A percentile compares a stretch with the other conserved stretches of the same genome.
These are phyloP conservation scores for Harmothoe impar DNA, from an alignment of 2,888 invertebrate species.

Conservation along the genomic window DNA sequence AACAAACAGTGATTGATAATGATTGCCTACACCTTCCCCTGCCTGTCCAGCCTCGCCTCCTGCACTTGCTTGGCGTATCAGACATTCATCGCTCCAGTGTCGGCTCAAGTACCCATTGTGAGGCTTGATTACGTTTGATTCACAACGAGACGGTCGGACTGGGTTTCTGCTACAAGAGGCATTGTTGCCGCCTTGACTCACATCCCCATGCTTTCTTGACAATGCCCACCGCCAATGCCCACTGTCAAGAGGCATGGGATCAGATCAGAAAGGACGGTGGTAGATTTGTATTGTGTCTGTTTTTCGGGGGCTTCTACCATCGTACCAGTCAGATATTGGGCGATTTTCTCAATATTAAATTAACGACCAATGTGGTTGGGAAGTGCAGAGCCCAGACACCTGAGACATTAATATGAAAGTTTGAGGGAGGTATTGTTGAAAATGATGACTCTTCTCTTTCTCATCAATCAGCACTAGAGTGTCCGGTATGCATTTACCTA, in stretches of 20 bases:
- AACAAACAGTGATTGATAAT: constrained; percentile 38
- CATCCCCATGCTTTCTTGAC: neutral
- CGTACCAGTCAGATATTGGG: too few species aligned
- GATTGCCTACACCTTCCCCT: neutral
- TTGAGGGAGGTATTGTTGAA: too few species aligned
- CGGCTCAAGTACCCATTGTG: neutral
- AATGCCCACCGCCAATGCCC: neutral
- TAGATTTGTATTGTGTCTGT: neutral
- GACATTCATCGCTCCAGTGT: neutral
- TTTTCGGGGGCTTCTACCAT: too few species aligned
- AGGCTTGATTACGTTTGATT: constrained; percentile 15
- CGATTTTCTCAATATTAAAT: too few species aligned
- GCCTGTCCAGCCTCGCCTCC: neutral
- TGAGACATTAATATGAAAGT: too few species aligned
- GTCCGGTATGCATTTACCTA: too few species aligned
- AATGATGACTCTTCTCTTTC: too few species aligned
- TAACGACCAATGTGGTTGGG: too few species aligned
- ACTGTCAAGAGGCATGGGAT: neutral
- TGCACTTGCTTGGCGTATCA: neutral
- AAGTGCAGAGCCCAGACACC: too few species aligned
- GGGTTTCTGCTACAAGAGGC: too few species aligned
- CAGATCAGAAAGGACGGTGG: neutral
- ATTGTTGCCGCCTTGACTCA: neutral
- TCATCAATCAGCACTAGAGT: too few species aligned
- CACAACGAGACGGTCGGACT: neutral